Conservation (phyloP, 1,140 invertebrate genomes). For the Ectropis grisescens region DNA sequence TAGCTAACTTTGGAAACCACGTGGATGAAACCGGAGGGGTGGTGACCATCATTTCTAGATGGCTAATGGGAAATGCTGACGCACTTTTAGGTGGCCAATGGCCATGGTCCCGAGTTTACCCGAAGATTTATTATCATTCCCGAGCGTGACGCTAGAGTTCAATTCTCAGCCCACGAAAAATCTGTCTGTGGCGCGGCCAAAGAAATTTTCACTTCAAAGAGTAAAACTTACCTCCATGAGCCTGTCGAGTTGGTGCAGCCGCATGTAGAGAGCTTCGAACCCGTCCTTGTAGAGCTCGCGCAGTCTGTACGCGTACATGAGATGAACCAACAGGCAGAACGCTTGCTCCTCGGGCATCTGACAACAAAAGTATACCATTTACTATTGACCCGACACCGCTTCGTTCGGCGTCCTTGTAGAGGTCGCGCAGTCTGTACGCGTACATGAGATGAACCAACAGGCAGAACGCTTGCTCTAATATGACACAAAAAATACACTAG, state of each 20-base stretch:
- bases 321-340: slow-evolving; percentile 95
- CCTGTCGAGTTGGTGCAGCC: slow-evolving; percentile 96
- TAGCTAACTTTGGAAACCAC: no score
- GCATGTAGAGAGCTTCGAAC: slow-evolving; percentile 95
- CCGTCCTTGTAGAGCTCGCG: slow-evolving; percentile 96
- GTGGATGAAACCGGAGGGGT: no score
- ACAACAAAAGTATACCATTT: slow-evolving; percentile 11
- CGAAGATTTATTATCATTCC: no score
- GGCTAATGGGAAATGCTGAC: no score
- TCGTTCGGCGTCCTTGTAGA: slow-evolving; percentile 97
- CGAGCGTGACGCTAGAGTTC: no score
- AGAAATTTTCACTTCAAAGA: no score
- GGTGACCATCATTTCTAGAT: no score
- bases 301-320: slow-evolving; percentile 97
- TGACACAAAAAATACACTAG: no score
- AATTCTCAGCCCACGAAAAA: no score
- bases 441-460: slow-evolving; percentile 98
- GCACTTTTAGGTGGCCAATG: no score
- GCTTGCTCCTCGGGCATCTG: slow-evolving; percentile 99
- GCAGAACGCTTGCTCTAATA: slow-evolving; percentile 99
- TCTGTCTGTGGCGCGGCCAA: no score
- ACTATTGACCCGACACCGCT: neutral
- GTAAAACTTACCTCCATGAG: slow-evolving; percentile 92
- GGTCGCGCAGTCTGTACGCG: slow-evolving; percentile 92
- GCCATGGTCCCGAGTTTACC: no score